Conservation (phyloP, 2,888 invertebrate species). For the Lycaena phlaeas region DNA sequence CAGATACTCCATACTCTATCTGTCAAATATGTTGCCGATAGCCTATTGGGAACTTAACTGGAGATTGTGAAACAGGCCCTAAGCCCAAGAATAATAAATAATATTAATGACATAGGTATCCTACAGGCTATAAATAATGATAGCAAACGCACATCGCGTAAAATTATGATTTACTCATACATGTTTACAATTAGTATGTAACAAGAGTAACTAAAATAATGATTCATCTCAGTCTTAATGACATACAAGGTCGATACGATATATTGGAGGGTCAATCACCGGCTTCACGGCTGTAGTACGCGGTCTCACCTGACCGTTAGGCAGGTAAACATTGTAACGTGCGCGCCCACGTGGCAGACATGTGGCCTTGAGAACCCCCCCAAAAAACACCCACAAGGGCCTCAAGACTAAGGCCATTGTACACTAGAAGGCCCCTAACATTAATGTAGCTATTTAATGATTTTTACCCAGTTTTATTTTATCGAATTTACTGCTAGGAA, state of each 20-base stretch:
- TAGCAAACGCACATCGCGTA: too few species aligned
- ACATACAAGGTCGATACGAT: conserved; percentile 12
- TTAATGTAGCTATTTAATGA: conserved; percentile 53
- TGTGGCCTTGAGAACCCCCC: conserved; percentile 31
- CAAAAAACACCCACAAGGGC: not conserved
- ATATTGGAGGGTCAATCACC: conserved; percentile 23
- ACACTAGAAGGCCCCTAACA: conserved; percentile 27
- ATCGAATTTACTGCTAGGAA: conserved; percentile 68
- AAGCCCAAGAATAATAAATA: too few species aligned
- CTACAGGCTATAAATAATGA: too few species aligned
- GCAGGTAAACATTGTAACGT: conserved; percentile 72
- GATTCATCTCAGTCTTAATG: too few species aligned
- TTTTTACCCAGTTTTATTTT: conserved; percentile 68
- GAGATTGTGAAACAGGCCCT: too few species aligned
- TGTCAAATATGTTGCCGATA: too few species aligned
- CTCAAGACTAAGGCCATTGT: not conserved
- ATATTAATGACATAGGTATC: too few species aligned
- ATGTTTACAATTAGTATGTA: too few species aligned
- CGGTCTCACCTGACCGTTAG: conserved; percentile 62
- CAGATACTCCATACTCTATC: too few species aligned
- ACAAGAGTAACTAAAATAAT: too few species aligned
- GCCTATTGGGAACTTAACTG: too few species aligned
- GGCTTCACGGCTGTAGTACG: conserved; percentile 22
- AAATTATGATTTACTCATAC: too few species aligned
- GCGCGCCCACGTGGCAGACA: conserved; percentile 59